phyloP scores from a whole-genome alignment of 2,113 vertebrate species.

The Phainopepla nitens region DNA sequence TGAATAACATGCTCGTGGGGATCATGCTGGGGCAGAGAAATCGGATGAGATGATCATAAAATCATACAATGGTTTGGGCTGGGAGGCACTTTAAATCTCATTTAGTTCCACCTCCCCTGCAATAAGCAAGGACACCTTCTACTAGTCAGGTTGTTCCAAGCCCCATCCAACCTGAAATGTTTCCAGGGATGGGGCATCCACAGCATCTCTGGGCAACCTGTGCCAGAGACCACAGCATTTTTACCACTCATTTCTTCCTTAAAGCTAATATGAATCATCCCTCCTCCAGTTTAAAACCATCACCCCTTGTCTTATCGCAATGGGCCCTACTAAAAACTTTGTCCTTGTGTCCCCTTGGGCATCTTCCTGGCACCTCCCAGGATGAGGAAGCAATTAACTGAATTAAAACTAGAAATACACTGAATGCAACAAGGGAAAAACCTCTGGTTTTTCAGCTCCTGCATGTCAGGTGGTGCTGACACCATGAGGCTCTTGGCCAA shows the following conservation, averaged over 20 bases:
- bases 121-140: no score
- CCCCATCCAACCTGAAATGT: no score
- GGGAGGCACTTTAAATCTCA: no score
- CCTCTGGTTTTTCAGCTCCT: background rate
- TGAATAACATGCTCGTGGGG: no score
- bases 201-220: background rate
- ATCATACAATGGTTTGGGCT: no score
- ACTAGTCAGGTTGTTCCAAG: no score
- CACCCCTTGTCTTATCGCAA: background rate
- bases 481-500: background rate
- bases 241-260: background rate
- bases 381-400: background rate
- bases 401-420: background rate
- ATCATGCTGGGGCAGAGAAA: no score
- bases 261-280: no score
- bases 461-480: accelerated
- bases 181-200: background rate
- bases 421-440: accelerated
- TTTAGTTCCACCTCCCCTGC: no score
- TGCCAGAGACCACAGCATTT: background rate
- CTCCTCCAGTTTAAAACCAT: background rate
- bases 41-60: no score
- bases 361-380: background rate
- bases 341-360: background rate
- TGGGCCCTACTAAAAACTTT: background rate